A percentile compares a stretch with the other conserved stretches of the same genome.
Evolutionary conservation across 1,140 invertebrate genomes (phyloP).

Genomic region (Cydia pomonella): DNA sequence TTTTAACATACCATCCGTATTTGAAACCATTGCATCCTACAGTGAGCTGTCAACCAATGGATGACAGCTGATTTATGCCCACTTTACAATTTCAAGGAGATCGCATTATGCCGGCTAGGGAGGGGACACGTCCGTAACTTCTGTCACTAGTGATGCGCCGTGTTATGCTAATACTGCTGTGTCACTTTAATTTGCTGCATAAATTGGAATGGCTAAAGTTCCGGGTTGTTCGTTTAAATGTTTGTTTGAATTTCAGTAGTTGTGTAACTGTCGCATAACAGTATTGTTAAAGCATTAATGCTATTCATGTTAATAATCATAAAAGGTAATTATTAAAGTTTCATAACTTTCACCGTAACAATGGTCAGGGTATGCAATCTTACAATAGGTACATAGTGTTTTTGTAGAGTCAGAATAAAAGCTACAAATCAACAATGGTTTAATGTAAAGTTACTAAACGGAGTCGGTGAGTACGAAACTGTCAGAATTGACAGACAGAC

Average conservation of each 20-base stretch:
- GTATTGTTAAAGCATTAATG: not conserved
- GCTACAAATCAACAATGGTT: not conserved
- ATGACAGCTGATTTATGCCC: conserved; percentile 8
- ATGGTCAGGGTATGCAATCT: not conserved
- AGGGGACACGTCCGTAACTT: conserved; percentile 22
- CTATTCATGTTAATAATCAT: not conserved
- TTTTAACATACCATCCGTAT: not conserved
- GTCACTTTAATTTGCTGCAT: conserved; percentile 32
- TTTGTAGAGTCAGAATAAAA: not conserved
- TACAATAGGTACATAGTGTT: not conserved
- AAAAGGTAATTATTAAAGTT: conserved; percentile 12
- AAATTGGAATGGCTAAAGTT: conserved; percentile 24
- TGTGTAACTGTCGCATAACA: conserved; percentile 2
- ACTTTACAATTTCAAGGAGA: conserved; percentile 24
- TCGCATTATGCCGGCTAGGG: conserved; percentile 24
- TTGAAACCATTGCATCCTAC: conserved; percentile 6
- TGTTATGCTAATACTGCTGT: conserved; percentile 13
- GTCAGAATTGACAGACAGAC: not conserved
- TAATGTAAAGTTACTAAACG: not conserved
- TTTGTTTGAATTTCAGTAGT: conserved; percentile 3
- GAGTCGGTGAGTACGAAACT: not conserved
- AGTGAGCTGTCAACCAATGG: conserved; percentile 8
- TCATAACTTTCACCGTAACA: conserved; percentile 11
- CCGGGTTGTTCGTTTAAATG: conserved; percentile 30
- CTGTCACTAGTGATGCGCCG: conserved; percentile 7